Conservation (phyloP, 2,113 vertebrate genomes). For the Entomyzon cyanotis region DNA sequence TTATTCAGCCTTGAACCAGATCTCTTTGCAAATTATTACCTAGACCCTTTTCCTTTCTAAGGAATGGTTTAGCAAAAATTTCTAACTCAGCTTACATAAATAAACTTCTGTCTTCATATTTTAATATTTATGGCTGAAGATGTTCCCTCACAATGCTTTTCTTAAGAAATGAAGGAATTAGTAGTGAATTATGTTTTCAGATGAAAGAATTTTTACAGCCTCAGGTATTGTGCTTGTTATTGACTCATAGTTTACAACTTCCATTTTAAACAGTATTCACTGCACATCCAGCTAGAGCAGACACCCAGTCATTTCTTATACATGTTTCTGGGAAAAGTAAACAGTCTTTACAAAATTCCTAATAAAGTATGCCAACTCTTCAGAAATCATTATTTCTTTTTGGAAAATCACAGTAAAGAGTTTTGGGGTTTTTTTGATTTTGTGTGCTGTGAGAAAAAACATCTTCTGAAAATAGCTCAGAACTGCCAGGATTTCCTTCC, state of each 20-base stretch:
- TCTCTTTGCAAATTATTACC: not conserved
- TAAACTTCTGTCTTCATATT: not conserved
- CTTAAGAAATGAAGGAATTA: not conserved
- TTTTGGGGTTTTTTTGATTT: not conserved
- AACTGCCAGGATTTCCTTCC: not conserved
- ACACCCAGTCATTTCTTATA: not conserved
- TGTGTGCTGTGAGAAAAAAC: not conserved
- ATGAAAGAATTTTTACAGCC: not conserved
- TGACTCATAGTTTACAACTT: not conserved
- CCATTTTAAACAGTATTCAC: not conserved
- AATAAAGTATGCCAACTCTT: not conserved
- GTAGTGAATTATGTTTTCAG: conserved; percentile 8
- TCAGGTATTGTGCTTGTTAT: not conserved
- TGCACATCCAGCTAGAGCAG: not conserved
- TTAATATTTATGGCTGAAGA: conserved; percentile 15
- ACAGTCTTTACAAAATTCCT: not conserved
- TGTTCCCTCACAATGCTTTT: not conserved
- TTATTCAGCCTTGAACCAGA: not conserved
- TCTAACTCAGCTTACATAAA: not conserved
- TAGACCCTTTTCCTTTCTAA: not conserved
- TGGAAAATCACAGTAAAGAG: not conserved
- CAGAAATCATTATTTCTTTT: not conserved
- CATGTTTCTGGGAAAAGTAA: not conserved
- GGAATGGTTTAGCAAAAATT: not conserved
- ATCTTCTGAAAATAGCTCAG: not conserved